Evolutionary conservation across 1,140 invertebrate species (phyloP).

Genomic region (Lordiphosa stackelbergi): DNA sequence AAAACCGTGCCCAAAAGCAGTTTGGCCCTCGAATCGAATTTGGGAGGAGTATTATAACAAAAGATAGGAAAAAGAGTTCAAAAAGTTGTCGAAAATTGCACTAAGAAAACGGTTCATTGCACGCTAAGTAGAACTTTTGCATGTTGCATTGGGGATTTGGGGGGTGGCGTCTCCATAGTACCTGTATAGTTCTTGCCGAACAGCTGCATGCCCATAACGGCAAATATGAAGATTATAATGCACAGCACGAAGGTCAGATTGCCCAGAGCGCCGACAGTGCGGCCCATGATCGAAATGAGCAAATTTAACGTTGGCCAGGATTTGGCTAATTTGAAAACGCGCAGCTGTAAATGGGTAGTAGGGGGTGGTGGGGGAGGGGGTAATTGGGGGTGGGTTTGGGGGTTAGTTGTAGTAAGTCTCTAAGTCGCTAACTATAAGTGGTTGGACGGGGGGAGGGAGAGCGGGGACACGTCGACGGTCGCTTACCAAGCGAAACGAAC

Average conservation of each 20-base stretch:
- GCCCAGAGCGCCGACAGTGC: constrained; percentile 97
- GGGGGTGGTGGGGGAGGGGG: constrained; percentile 2
- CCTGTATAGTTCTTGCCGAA: constrained; percentile 96
- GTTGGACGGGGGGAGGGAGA: not conserved
- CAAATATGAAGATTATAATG: constrained; percentile 99
- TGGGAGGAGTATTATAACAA: no score
- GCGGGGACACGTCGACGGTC: not conserved
- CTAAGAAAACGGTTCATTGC: constrained; percentile 52
- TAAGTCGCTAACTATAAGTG: not conserved
- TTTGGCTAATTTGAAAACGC: constrained; percentile 99
- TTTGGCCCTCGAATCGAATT: constrained; percentile 23
- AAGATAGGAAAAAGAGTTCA: not conserved
- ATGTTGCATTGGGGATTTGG: constrained; percentile 12
- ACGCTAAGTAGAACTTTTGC: constrained; percentile 52
- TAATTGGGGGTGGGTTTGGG: not conserved
- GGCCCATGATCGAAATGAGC: constrained; percentile 98
- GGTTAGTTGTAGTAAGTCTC: not conserved
- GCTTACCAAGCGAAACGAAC: constrained; percentile 98
- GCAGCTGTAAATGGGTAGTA: constrained; percentile 84
- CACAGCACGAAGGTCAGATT: constrained; percentile 98
- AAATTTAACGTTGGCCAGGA: constrained; percentile 99
- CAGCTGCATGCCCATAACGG: constrained; percentile 99
- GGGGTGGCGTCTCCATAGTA: constrained; percentile 69
- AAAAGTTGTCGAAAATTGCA: constrained; percentile 30
- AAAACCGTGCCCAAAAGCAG: constrained; percentile 63